phyloP scores from a whole-genome alignment of 2,113 vertebrate species.

The Urocolius indicus region DNA sequence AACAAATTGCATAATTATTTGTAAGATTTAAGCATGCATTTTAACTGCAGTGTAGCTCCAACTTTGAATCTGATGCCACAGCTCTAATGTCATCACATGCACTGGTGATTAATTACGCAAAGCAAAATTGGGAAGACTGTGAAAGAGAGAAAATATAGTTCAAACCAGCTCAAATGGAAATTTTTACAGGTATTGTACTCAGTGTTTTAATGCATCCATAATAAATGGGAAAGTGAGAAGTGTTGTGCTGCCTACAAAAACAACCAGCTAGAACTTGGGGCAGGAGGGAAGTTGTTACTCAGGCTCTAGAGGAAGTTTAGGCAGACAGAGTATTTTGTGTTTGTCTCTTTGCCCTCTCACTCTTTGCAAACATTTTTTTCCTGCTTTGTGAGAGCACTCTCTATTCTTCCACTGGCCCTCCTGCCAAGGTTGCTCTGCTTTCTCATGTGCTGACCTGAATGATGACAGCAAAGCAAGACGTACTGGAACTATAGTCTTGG shows the following conservation, averaged over 20 bases:
- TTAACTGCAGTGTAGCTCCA: background rate
- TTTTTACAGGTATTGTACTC: background rate
- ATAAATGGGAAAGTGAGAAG: background rate
- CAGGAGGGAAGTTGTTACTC: background rate
- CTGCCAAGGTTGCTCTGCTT: background rate
- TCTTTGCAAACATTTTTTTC: background rate
- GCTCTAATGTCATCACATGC: background rate
- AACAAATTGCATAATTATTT: background rate
- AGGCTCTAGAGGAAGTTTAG: background rate
- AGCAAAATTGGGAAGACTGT: background rate
- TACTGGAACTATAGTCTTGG: accelerated
- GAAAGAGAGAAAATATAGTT: background rate
- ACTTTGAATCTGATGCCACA: background rate
- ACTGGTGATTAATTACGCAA: background rate
- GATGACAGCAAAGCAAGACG: background rate
- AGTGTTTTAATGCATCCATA: background rate
- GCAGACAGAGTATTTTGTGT: background rate
- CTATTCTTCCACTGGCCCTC: background rate
- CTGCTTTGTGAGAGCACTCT: background rate
- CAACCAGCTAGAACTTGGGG: background rate
- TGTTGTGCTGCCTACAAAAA: background rate
- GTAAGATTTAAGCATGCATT: background rate
- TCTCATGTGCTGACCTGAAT: accelerated
- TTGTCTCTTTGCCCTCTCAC: background rate
- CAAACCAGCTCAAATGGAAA: background rate